Conservation (phyloP, 2,113 vertebrate genomes). For the Ailuropoda melanoleuca region DNA sequence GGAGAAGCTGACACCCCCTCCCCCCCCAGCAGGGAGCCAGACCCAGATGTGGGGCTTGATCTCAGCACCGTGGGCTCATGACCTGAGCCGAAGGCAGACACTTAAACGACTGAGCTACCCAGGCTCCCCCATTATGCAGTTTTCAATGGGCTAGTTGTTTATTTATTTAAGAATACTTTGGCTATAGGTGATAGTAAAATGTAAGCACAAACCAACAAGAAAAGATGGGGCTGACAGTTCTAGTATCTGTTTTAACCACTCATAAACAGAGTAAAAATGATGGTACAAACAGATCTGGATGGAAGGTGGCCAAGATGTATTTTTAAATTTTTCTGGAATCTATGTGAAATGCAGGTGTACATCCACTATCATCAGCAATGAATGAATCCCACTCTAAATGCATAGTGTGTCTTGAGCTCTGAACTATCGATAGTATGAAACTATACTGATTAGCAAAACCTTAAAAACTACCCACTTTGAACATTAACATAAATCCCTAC, state of each 20-base stretch:
- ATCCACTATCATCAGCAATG: background rate
- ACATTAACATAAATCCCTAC: background rate
- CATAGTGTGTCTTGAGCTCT: background rate
- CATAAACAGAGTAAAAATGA: background rate
- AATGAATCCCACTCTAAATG: background rate
- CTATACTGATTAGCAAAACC: background rate
- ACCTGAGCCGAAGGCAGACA: too few relatives aligned
- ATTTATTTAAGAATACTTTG: background rate
- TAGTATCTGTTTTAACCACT: background rate
- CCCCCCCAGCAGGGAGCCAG: too few relatives aligned
- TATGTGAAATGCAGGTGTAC: background rate
- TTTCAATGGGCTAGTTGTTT: background rate
- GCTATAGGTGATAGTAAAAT: background rate
- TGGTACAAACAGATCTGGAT: background rate
- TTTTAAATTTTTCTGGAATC: background rate
- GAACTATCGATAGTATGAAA: background rate
- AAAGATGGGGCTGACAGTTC: background rate
- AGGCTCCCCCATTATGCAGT: background rate
- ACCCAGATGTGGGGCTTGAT: too few relatives aligned
- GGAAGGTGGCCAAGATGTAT: background rate
- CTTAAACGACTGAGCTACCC: too few relatives aligned
- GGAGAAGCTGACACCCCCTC: too few relatives aligned
- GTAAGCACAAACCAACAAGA: background rate
- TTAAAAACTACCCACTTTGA: background rate
- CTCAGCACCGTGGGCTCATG: too few relatives aligned